A percentile compares a stretch with the other conserved stretches of the same genome.
Conservation (phyloP, 2,888 invertebrate genomes). For the Neoitamus cyanurus region DNA sequence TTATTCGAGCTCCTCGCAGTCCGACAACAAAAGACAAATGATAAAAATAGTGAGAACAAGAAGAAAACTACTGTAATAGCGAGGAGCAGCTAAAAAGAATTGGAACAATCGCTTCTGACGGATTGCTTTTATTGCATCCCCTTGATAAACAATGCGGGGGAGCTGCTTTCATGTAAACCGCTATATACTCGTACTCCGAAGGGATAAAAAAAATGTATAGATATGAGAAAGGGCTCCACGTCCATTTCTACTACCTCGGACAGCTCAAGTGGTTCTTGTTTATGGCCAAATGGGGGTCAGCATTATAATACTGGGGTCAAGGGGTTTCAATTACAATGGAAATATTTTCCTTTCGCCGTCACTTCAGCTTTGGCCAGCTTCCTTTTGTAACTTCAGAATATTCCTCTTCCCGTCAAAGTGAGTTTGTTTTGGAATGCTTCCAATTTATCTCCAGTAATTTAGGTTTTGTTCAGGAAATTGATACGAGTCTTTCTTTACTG, state of each 20-base stretch:
- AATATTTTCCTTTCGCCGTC: slow-evolving; percentile 13
- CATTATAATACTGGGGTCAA: slow-evolving; percentile 32
- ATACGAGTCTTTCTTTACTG: background rate
- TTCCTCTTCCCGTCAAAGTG: background rate
- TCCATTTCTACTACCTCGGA: slow-evolving; percentile 6
- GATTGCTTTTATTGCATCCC: slow-evolving; percentile 41
- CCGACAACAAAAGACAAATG: slow-evolving; percentile 20
- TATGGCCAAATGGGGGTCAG: slow-evolving; percentile 21
- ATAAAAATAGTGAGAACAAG: slow-evolving; percentile 15
- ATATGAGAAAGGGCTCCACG: background rate
- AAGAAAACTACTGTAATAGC: slow-evolving; percentile 15
- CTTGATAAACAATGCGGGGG: slow-evolving; percentile 33
- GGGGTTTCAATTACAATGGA: slow-evolving; percentile 34
- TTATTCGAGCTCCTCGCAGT: background rate
- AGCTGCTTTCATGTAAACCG: slow-evolving; percentile 4
- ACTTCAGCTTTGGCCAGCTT: background rate
- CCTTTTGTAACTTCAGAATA: background rate
- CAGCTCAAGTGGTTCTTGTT: slow-evolving; percentile 41
- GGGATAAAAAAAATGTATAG: slow-evolving; percentile 3
- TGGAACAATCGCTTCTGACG: slow-evolving; percentile 42
- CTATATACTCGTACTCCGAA: background rate
- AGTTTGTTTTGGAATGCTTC: slow-evolving; percentile 28
- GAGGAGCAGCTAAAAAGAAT: slow-evolving; percentile 26
- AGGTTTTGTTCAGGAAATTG: slow-evolving; percentile 10
- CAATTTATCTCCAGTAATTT: slow-evolving; percentile 21